Evolutionary conservation across 2,113 vertebrate species (phyloP).

Genomic region (Pterocles burchelli): DNA sequence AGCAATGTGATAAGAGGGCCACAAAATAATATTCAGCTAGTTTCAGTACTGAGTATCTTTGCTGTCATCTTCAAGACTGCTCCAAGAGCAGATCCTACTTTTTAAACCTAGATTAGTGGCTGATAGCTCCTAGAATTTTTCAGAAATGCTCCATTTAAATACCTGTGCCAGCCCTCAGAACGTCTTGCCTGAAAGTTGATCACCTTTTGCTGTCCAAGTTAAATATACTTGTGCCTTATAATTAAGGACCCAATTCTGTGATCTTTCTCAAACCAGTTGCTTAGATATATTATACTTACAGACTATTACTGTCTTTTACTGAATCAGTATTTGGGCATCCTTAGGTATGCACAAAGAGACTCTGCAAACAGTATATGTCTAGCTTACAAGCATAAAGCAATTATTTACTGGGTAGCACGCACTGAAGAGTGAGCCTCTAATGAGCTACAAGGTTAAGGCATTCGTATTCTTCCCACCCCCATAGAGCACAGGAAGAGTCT

Average conservation of each 20-base stretch:
- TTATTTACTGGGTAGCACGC: neutral
- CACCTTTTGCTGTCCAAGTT: neutral
- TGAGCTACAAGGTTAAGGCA: neutral
- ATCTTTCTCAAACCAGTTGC: neutral
- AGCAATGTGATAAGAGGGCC: neutral
- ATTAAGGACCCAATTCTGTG: neutral
- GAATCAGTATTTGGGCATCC: neutral
- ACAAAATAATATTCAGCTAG: neutral
- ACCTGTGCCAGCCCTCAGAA: neutral
- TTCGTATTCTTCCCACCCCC: neutral
- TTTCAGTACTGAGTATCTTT: neutral
- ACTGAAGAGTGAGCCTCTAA: neutral
- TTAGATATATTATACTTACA: neutral
- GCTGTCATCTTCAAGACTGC: neutral
- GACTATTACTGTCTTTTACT: neutral
- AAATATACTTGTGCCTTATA: neutral
- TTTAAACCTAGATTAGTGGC: neutral
- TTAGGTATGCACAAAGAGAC: neutral
- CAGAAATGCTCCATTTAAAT: neutral
- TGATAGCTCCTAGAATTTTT: neutral
- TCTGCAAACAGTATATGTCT: neutral
- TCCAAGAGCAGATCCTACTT: neutral
- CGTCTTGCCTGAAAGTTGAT: neutral
- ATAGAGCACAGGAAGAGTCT: neutral
- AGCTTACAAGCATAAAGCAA: neutral